A percentile compares a stretch with the other conserved stretches of the same genome.
Conservation (phyloP, 2,888 invertebrate species). For the Sesia apiformis region DNA sequence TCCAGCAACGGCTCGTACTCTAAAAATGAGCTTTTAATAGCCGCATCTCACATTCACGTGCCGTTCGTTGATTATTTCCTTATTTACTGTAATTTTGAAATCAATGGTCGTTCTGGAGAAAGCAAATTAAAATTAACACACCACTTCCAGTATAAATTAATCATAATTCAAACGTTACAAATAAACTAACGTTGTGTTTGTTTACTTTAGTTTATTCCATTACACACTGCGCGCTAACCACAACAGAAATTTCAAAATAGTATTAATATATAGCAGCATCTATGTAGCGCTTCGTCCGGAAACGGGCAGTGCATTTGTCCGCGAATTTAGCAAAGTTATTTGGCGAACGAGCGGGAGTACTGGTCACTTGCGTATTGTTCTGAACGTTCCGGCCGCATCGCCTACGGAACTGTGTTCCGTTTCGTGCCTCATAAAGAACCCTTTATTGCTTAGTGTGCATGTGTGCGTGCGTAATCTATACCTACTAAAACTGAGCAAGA, state of each 20-base stretch:
- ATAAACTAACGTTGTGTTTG: neutral
- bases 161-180: slow-evolving; percentile 2
- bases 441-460: slow-evolving; percentile 37
- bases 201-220: neutral
- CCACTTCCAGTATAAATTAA: slow-evolving; percentile 9
- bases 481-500: slow-evolving; percentile 23
- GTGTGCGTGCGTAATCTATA: slow-evolving; percentile 40
- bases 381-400: slow-evolving; percentile 24
- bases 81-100: slow-evolving; percentile 13
- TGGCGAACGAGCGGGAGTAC: slow-evolving; percentile 16
- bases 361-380: slow-evolving; percentile 38
- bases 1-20: slow-evolving; percentile 9
- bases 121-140: neutral
- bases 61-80: slow-evolving; percentile 13
- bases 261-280: neutral
- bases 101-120: neutral
- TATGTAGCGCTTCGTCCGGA: slow-evolving; percentile 16
- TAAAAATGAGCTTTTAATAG: slow-evolving; percentile 29
- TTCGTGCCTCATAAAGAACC: slow-evolving; percentile 47
- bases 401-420: slow-evolving; percentile 36
- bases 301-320: slow-evolving; percentile 45
- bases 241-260: slow-evolving; percentile 22
- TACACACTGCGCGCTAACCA: slow-evolving; percentile 17
- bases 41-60: slow-evolving; percentile 16
- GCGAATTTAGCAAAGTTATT: slow-evolving; percentile 47